Base-by-base conservation (phyloP, 2,797 vertebrate species). In the Hafferia zeledoni region DNA sequence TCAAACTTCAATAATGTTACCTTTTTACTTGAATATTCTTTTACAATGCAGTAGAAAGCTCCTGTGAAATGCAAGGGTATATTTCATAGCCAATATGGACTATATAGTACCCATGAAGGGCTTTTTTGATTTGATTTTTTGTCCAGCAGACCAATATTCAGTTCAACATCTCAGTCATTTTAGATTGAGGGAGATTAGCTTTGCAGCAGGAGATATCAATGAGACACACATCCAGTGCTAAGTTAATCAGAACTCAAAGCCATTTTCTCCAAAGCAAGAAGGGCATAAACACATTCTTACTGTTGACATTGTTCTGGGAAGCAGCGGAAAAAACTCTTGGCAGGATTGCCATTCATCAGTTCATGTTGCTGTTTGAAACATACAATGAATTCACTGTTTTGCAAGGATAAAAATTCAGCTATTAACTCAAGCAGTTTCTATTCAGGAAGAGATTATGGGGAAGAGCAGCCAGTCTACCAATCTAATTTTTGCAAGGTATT, bases 351-450 rank as follows among this genome's bases (percentile, higher is more conserved):
- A 82, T 86, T 91, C 72, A 88, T 91, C 69, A 56, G 53, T 93
- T 87, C 11, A 7, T 69, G 65, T 69, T 83, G 57, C 65, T 86
- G 39, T 67, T 86, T 37, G 79, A 91, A 87, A 78, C 65, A 49
- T 30, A 92, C 61, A 93, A 83, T 55, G 17, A 86, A 11, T 63
- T 91, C 69, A 78, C 69, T 94, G 79, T 96, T 95, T 92, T 46
- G 52, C 43, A 60, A 88, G 55, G 65, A 89, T 70, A 83, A 93
- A 82, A 92, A 81, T 19, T 49, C 74, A 65, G 27, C 72, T 87
- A 78, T 55, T 71, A 86, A 74, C 75, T 93, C 57, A 77, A 83
- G 43, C 27, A 53, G 35, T 47, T 78, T 93, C 71, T 91, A 15
- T 91, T 90, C 79, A 65, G 65, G 47, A 87, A 60, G 37, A 76